phyloP scores from a whole-genome alignment of 2,797 vertebrate genomes.

The Pipistrellus pygmaeus region DNA sequence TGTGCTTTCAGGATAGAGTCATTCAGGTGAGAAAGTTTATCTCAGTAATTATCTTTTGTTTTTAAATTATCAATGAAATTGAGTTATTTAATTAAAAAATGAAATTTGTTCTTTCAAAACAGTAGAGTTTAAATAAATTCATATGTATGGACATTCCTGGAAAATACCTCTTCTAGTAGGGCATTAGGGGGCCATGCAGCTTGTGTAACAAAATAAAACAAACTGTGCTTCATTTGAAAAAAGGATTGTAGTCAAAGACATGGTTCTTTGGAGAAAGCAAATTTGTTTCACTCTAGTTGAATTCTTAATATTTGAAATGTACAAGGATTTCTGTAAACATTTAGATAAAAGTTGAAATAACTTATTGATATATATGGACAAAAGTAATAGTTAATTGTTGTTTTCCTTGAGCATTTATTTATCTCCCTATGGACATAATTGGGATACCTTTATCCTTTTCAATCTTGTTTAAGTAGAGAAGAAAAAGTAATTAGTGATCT shows the following conservation, averaged over 20 bases:
- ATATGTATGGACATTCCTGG: not conserved
- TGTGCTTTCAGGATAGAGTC: not conserved
- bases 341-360: constrained; percentile 25
- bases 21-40: constrained; percentile 4
- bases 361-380: not conserved
- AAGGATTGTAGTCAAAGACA: not conserved
- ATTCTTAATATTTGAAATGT: constrained; percentile 40
- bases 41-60: not conserved
- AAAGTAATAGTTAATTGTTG: not conserved
- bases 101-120: not conserved
- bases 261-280: constrained; percentile 1
- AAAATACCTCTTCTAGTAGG: not conserved
- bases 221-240: not conserved
- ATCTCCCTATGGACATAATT: not conserved
- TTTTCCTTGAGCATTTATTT: constrained; percentile 18
- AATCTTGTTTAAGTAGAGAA: constrained; percentile 7
- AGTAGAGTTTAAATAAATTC: not conserved
- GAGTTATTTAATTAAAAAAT: constrained; percentile 22
- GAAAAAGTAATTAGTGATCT: not conserved
- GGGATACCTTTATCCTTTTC: not conserved
- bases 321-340: not conserved
- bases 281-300: constrained; percentile 22
- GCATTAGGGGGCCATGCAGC: not conserved
- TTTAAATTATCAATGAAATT: not conserved
- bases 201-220: not conserved